phyloP scores from a whole-genome alignment of 2,888 invertebrate genomes.

The Hoplodrina ambigua region DNA sequence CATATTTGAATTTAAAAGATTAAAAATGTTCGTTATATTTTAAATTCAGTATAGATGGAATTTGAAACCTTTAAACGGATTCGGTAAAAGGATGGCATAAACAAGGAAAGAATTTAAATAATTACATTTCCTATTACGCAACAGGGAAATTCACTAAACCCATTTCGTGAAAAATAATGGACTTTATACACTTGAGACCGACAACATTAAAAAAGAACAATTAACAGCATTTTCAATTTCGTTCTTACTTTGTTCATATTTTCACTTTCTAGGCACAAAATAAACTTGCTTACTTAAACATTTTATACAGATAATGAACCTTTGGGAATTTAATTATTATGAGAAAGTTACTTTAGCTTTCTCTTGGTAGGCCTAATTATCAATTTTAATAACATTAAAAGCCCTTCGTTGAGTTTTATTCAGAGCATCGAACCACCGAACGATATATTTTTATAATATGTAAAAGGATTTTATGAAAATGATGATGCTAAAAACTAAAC shows the following conservation, averaged over 20 bases:
- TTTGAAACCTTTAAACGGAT: background rate
- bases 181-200: conserved; percentile 36
- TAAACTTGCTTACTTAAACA: conserved; percentile 34
- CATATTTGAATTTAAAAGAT: conserved; percentile 9
- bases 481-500: conserved; percentile 1
- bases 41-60: background rate
- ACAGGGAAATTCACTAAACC: conserved; percentile 29
- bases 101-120: conserved; percentile 44
- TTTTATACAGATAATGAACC: conserved; percentile 36
- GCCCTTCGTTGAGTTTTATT: conserved; percentile 14
- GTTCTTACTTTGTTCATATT: conserved; percentile 40
- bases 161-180: conserved; percentile 42
- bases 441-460: conserved; percentile 6
- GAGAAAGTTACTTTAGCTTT: conserved; percentile 35
- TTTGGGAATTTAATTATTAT: conserved; percentile 52
- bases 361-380: conserved; percentile 35
- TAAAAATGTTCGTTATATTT: background rate
- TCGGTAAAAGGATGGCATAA: conserved; percentile 5
- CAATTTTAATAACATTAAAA: conserved; percentile 48
- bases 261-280: conserved; percentile 36
- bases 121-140: conserved; percentile 42
- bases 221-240: conserved; percentile 38
- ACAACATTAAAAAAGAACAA: conserved; percentile 48
- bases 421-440: background rate
- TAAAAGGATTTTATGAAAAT: conserved; percentile 22